A percentile compares a stretch with the other conserved stretches of the same genome.
phyloP scores from a whole-genome alignment of 2,113 vertebrate species.

The Larimichthys crocea region DNA sequence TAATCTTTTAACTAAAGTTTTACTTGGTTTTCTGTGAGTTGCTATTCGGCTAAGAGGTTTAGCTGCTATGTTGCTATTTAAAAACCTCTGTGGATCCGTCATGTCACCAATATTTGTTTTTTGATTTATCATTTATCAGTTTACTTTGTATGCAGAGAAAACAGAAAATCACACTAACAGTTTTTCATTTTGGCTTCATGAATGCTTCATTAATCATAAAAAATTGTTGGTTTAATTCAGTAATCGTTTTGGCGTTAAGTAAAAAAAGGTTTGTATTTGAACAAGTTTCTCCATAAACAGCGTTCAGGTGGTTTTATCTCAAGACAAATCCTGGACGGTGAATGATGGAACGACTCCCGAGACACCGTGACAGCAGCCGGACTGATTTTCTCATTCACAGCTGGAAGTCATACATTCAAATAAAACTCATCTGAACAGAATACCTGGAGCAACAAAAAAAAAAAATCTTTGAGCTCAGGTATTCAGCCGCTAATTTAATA shows the following conservation, averaged over 20 bases:
- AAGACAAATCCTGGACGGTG: slow-evolving; percentile 42
- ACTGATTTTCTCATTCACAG: slow-evolving; percentile 23
- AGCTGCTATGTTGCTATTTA: neutral
- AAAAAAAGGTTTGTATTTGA: slow-evolving; percentile 8
- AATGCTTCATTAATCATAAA: neutral
- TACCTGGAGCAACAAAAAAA: slow-evolving; percentile 32
- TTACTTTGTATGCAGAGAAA: neutral
- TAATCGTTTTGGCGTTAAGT: neutral
- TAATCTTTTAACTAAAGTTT: too few species aligned
- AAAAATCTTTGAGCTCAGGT: slow-evolving; percentile 40
- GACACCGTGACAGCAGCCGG: slow-evolving; percentile 20
- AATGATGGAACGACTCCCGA: slow-evolving; percentile 55
- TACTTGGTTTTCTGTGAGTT: neutral
- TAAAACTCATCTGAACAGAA: slow-evolving; percentile 46
- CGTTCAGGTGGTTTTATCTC: neutral
- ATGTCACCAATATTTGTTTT: neutral
- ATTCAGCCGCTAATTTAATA: slow-evolving; percentile 66
- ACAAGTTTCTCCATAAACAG: slow-evolving; percentile 21
- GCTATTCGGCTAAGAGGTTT: neutral
- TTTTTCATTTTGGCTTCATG: neutral
- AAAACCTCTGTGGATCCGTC: neutral
- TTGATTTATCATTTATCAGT: neutral
- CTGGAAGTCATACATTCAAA: slow-evolving; percentile 48
- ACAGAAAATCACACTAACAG: neutral
- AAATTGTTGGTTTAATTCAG: neutral